Evolutionary conservation across 1,140 invertebrate genomes (phyloP).

Genomic region (Euura lappo): DNA sequence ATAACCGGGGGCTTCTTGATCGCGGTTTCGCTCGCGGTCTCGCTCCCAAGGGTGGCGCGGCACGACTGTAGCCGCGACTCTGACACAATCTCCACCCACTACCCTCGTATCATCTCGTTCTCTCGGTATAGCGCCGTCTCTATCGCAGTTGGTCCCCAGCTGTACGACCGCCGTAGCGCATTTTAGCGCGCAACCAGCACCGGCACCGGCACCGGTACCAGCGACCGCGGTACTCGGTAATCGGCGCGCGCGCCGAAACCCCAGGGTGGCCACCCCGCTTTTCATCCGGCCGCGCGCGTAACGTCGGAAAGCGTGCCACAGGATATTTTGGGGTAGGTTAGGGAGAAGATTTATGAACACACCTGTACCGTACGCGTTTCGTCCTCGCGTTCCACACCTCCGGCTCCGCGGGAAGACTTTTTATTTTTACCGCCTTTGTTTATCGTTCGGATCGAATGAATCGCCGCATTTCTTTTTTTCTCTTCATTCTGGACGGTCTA

Average conservation of each 20-base stretch:
- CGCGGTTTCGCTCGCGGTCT: slow-evolving; percentile 44
- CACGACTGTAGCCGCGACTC: slow-evolving; percentile 53
- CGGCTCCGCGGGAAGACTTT: not conserved
- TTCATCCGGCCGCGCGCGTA: not conserved
- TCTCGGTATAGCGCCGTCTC: slow-evolving; percentile 27
- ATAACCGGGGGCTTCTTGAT: no score
- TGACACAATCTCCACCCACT: slow-evolving; percentile 50
- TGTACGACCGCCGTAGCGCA: not conserved
- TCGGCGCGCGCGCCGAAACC: slow-evolving; percentile 6
- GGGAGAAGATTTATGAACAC: slow-evolving; percentile 12
- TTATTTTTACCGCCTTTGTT: no score
- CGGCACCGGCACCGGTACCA: not conserved
- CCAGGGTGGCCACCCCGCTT: not conserved
- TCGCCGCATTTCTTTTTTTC: not conserved
- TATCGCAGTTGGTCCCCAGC: slow-evolving; percentile 20
- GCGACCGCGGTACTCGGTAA: not conserved
- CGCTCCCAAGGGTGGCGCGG: slow-evolving; percentile 55
- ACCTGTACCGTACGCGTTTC: slow-evolving; percentile 1
- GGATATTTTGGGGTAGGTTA: slow-evolving; percentile 7
- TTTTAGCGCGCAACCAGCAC: slow-evolving; percentile 1
- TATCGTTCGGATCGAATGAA: no score
- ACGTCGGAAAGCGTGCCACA: slow-evolving; percentile 9
- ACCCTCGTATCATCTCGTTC: slow-evolving; percentile 40
- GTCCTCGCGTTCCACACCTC: not conserved
- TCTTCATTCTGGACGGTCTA: not conserved